Evolutionary conservation across 2,888 invertebrate genomes (phyloP).

Genomic region (Lycaena phlaeas): DNA sequence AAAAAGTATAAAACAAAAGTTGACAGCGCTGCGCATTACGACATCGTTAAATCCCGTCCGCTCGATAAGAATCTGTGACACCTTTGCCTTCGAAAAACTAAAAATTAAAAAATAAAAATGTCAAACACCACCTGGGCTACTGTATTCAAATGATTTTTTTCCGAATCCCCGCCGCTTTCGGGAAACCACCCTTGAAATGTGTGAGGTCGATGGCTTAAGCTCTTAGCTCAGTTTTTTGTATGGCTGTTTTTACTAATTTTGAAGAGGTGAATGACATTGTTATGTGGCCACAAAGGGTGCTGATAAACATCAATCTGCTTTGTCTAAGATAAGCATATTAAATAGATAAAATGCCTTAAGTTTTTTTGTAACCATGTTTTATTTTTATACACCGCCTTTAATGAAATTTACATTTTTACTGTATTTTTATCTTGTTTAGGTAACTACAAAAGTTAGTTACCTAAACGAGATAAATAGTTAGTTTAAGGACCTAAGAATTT

Average conservation of each 20-base stretch:
- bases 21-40: conserved; percentile 57
- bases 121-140: conserved; percentile 50
- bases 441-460: too few species aligned
- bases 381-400: too few species aligned
- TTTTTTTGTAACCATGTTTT: too few species aligned
- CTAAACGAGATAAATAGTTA: too few species aligned
- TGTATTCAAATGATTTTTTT: conserved; percentile 63
- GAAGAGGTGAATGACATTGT: conserved; percentile 37
- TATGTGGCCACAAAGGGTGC: conserved; percentile 31
- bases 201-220: conserved; percentile 49
- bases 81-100: conserved; percentile 34
- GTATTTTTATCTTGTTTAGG: too few species aligned
- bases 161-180: conserved; percentile 44
- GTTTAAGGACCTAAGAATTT: too few species aligned
- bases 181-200: conserved; percentile 44
- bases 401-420: too few species aligned
- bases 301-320: conserved; percentile 24
- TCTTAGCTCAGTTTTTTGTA: conserved; percentile 32
- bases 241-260: conserved; percentile 20
- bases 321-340: conserved; percentile 6
- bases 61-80: conserved; percentile 68
- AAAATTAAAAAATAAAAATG: conserved; percentile 29
- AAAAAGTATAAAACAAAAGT: conserved; percentile 43
- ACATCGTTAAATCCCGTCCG: conserved; percentile 64
- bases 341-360: too few species aligned